Percentiles rank a stretch among this genome's conserved stretches.
Evolutionary conservation across 2,888 invertebrate species (phyloP).

Genomic region (Iphiclides podalirius): DNA sequence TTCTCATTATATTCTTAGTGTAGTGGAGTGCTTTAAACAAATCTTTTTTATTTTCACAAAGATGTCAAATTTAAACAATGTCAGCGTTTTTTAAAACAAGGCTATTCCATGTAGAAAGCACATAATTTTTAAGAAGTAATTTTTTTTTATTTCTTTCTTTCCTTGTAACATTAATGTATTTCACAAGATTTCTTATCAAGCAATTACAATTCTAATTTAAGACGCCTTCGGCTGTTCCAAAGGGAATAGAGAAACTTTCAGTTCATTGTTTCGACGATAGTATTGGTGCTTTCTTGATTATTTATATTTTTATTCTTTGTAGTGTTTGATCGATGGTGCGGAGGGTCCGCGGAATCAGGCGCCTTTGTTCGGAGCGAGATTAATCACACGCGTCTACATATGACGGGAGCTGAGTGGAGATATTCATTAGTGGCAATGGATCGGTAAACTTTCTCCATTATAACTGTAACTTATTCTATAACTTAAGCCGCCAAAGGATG

Average conservation of each 20-base stretch:
- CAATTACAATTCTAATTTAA: slow-evolving; percentile 4
- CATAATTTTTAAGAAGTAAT: no score
- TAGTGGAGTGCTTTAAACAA: no score
- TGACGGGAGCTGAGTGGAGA: slow-evolving; percentile 59
- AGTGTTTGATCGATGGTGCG: slow-evolving; percentile 70
- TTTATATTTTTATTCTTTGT: slow-evolving; percentile 76
- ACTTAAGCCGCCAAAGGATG: background rate
- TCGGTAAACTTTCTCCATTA: slow-evolving; percentile 37
- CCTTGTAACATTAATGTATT: no score
- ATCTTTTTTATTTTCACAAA: no score
- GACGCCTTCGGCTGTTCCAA: background rate
- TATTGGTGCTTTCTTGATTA: slow-evolving; percentile 64
- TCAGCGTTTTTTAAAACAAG: no score
- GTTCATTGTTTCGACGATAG: slow-evolving; percentile 68
- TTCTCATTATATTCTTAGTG: no score
- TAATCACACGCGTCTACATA: slow-evolving; percentile 66
- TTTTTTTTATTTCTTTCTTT: no score
- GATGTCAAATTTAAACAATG: no score
- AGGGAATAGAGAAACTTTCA: slow-evolving; percentile 29
- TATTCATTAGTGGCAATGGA: slow-evolving; percentile 61
- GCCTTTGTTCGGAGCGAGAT: slow-evolving; percentile 72
- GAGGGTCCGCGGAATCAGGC: slow-evolving; percentile 64
- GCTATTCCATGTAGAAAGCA: no score
- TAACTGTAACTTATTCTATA: slow-evolving; percentile 7
- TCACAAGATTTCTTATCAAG: background rate